These are phyloP conservation scores for Cyrtorhinus lividipennis DNA, from an alignment of 1,140 invertebrate species.

Conservation along the genomic window DNA sequence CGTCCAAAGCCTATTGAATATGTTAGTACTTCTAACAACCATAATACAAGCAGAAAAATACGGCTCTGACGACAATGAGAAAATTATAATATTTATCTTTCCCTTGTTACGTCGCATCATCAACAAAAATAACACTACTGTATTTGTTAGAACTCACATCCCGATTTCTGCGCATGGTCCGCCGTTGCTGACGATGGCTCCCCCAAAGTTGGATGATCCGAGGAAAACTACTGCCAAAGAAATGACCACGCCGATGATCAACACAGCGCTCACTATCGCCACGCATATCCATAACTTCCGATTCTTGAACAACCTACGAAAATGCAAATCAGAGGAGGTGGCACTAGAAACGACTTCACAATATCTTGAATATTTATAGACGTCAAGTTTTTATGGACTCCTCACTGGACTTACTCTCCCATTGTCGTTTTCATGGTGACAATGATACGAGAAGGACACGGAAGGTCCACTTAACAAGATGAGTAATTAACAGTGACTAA, in stretches of 20 bases:
- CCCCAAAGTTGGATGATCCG: not conserved
- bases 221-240: not conserved
- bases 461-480: not conserved
- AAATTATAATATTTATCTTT: too few species aligned
- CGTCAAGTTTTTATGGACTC: not conserved
- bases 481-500: not conserved
- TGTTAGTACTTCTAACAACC: too few species aligned
- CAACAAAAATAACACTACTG: too few species aligned
- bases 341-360: not conserved
- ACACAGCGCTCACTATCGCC: not conserved
- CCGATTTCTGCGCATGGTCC: conserved; percentile 30
- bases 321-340: not conserved
- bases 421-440: not conserved
- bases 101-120: too few species aligned
- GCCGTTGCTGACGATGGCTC: conserved; percentile 30
- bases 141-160: conserved; percentile 26
- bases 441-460: not conserved
- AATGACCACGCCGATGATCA: not conserved
- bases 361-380: not conserved
- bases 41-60: too few species aligned
- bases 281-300: not conserved
- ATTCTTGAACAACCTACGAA: not conserved
- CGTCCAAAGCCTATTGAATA: too few species aligned
- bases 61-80: too few species aligned
- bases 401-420: not conserved